Conservation (phyloP, 2,888 invertebrate species). For the Phrixothrix hirtus region DNA sequence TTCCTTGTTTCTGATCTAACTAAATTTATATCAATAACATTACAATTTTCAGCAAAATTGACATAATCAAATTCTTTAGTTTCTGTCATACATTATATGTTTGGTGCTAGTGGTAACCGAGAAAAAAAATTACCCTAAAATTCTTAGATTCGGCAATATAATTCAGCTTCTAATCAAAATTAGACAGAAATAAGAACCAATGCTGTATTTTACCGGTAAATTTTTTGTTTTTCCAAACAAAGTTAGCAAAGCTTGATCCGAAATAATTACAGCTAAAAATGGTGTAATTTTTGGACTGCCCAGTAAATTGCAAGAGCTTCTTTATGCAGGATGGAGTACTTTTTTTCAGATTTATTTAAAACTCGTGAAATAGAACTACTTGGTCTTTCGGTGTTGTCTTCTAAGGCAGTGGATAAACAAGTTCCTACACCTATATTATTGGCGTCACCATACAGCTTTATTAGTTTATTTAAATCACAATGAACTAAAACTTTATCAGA, state of each 20-base stretch:
- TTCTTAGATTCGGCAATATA: background rate
- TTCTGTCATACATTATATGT: background rate
- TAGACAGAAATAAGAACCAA: background rate
- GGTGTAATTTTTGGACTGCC: background rate
- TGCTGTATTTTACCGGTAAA: background rate
- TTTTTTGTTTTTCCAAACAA: background rate
- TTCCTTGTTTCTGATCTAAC: background rate
- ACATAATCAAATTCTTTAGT: background rate
- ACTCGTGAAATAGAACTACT: background rate
- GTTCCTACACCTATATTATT: too few species aligned
- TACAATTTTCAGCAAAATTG: background rate
- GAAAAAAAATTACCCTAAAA: background rate
- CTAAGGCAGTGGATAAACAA: too few species aligned
- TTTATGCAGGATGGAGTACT: background rate
- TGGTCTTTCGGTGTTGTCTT: too few species aligned
- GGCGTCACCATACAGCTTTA: background rate
- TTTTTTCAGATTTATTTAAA: background rate
- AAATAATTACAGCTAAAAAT: background rate
- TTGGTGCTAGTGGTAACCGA: background rate
- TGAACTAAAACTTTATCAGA: background rate
- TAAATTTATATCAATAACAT: too few species aligned
- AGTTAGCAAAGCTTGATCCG: background rate
- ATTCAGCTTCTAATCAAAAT: background rate
- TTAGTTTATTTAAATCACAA: background rate
- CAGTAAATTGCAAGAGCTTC: background rate